Evolutionary conservation across 1,140 invertebrate species (phyloP), one percentile per base, ranked within the genome.

Genomic region (Lepidurus packardi): DNA sequence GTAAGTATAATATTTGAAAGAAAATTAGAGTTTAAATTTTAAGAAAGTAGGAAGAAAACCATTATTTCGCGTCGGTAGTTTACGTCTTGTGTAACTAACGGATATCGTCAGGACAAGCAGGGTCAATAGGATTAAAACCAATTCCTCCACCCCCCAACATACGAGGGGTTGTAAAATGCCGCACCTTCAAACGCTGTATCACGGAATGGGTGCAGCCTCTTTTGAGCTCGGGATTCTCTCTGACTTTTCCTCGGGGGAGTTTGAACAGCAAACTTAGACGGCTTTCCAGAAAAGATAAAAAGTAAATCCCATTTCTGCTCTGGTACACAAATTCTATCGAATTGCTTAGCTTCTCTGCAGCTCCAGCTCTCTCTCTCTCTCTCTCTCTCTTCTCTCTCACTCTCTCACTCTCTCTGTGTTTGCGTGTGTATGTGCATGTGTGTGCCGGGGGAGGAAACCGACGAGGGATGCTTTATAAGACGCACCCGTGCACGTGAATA

Each of bases 301-400:
- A 47, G 45, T 7, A 47, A 65, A 65, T 65, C 13, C 53, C 53
- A 65, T 65, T 65, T 65, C 53, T 65, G 53, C 53, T 21, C 53
- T 21, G 53, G 53, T 65, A 65, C 53, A 65, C 53, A 65, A 65
- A 65, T 65, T 65, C 53, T 65, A 65, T 65, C 53, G 53, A 65
- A 21, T 65, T 65, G 53, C 53, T 65, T 82, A 82, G 82, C 82
- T 82, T 83, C 82, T 82, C 81, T 80, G 82, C 82, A 81, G 44
- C 13, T 42, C 65, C 13, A 16, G 7, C 47, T 73, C n/a, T 34
- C 53, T 78, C 10, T 73, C 65, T 34, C 10, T 7, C 47, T 73
- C n/a, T 34, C 53, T 78, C 10, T 73, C 65, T 34, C 10, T 24
- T 73, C n/a, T 34, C 53, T 78, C 10, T 73, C n/a, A n/a, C n/a